Conservation (phyloP, 2,797 vertebrate genomes). For the Coranthus polyacanthus region DNA sequence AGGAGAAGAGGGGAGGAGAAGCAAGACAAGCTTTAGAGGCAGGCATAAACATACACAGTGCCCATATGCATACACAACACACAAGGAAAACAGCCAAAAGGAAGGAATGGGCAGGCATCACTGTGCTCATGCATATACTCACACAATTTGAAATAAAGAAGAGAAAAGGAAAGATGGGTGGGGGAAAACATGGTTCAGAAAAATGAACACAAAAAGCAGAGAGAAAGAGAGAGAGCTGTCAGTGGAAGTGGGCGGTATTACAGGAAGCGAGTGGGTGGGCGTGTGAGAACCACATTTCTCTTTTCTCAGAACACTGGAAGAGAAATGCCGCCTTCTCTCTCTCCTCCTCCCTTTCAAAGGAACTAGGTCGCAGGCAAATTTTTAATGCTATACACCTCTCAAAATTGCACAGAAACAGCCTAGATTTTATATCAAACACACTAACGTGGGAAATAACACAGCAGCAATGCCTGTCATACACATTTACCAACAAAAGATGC, state of each 20-base stretch:
- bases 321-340: slow-evolving; percentile 77
- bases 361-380: slow-evolving; percentile 80
- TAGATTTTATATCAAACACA: slow-evolving; percentile 20
- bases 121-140: slow-evolving; percentile 27
- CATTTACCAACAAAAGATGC: slow-evolving; percentile 29
- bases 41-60: slow-evolving; percentile 10
- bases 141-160: slow-evolving; percentile 33
- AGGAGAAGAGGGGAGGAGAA: slow-evolving; percentile 21
- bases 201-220: slow-evolving; percentile 64
- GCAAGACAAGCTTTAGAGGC: slow-evolving; percentile 1
- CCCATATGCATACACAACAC: slow-evolving; percentile 35
- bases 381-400: slow-evolving; percentile 67
- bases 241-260: slow-evolving; percentile 89
- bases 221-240: slow-evolving; percentile 76
- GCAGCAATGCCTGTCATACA: slow-evolving; percentile 19
- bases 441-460: slow-evolving; percentile 8
- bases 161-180: slow-evolving; percentile 29
- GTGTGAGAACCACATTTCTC: slow-evolving; percentile 85
- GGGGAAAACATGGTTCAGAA: slow-evolving; percentile 52
- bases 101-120: slow-evolving; percentile 17
- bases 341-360: slow-evolving; percentile 69
- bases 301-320: slow-evolving; percentile 80
- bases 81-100: slow-evolving; percentile 20
- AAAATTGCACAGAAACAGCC: slow-evolving; percentile 43
- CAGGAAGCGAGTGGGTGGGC: slow-evolving; percentile 85